Conservation (phyloP, 2,888 invertebrate genomes). For the Sthenelais limicola region DNA sequence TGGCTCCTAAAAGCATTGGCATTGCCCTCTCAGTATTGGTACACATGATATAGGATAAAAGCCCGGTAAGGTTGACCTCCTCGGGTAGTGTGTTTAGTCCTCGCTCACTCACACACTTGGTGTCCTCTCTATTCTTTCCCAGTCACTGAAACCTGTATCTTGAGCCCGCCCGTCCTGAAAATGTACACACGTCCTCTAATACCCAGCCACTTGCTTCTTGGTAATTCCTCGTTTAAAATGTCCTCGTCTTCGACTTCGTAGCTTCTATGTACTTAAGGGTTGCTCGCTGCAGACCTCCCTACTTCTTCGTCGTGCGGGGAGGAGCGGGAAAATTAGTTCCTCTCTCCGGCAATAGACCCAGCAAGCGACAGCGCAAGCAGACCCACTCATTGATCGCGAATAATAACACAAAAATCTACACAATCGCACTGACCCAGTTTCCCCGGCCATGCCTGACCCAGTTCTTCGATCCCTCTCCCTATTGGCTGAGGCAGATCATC, state of each 20-base stretch:
- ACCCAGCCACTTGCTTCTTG: not conserved
- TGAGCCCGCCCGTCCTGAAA: too few relatives aligned
- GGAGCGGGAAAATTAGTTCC: too few relatives aligned
- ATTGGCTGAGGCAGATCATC: not conserved
- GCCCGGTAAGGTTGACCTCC: too few relatives aligned
- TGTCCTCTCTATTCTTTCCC: too few relatives aligned
- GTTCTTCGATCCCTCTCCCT: not conserved
- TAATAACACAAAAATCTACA: slow-evolving; percentile 5
- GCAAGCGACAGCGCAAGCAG: not conserved
- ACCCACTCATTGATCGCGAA: not conserved
- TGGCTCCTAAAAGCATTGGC: too few relatives aligned
- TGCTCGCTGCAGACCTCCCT: not conserved
- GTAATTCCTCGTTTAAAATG: not conserved
- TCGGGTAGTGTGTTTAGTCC: too few relatives aligned
- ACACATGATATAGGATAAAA: too few relatives aligned
- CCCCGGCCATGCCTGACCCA: not conserved
- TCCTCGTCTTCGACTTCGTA: not conserved
- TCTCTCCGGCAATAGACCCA: too few relatives aligned
- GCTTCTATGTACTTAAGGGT: not conserved
- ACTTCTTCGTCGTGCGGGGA: not conserved
- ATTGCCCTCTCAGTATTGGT: too few relatives aligned
- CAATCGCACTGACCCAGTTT: not conserved
- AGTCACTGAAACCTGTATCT: too few relatives aligned
- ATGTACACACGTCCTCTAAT: too few relatives aligned
- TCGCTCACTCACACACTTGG: too few relatives aligned